Evolutionary conservation across 2,797 vertebrate genomes (phyloP).

Genomic region (Iguana delicatissima): DNA sequence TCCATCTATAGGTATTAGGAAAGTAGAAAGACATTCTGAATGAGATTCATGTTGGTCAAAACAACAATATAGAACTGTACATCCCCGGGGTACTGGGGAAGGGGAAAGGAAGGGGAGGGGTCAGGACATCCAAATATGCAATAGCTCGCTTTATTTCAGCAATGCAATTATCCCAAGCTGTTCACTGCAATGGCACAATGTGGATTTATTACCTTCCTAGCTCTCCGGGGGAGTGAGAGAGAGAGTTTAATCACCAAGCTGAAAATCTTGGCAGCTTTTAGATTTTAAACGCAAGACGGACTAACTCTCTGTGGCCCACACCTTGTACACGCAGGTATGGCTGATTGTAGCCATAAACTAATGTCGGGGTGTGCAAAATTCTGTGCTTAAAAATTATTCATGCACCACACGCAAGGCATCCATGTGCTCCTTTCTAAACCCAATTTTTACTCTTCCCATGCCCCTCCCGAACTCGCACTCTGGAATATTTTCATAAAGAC

Average conservation of each 20-base stretch:
- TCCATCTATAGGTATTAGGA: neutral
- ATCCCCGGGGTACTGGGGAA: neutral
- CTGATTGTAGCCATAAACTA: neutral
- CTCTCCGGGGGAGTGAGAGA: constrained; percentile 20
- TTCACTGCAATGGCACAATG: constrained; percentile 49
- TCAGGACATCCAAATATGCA: constrained; percentile 23
- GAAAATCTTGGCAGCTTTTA: neutral
- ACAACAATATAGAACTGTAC: neutral
- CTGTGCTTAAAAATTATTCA: neutral
- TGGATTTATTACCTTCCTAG: constrained; percentile 54
- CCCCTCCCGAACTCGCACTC: too few species aligned
- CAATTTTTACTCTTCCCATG: neutral
- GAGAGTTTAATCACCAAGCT: neutral
- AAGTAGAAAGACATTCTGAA: constrained; percentile 1
- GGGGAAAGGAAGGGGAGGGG: too few species aligned
- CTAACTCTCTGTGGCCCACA: neutral
- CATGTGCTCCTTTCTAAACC: too few species aligned
- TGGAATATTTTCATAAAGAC: neutral
- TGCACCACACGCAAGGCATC: too few species aligned
- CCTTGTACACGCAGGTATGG: neutral
- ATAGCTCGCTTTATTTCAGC: constrained; percentile 35
- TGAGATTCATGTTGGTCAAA: neutral
- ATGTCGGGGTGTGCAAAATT: neutral
- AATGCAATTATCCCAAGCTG: constrained; percentile 38
- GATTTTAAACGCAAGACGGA: constrained; percentile 25